Percentiles rank a stretch among this genome's conserved stretches.
Conservation (phyloP, 2,797 vertebrate genomes). For the Merluccius polli region DNA sequence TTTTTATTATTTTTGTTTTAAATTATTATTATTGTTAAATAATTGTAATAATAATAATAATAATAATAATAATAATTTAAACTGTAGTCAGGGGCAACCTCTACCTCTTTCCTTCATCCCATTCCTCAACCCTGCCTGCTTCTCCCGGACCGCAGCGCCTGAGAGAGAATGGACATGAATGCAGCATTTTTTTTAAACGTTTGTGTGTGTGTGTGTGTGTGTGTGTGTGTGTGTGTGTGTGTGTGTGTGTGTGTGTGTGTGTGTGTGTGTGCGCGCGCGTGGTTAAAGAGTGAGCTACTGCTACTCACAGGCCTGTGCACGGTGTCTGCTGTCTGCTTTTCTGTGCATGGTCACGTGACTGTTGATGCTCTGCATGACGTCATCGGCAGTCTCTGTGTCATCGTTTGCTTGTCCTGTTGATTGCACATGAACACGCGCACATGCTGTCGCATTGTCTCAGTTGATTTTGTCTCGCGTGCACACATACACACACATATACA, state of each 20-base stretch:
- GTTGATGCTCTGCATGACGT: constrained; percentile 57
- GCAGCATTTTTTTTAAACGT: constrained; percentile 3
- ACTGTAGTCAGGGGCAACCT: constrained; percentile 40
- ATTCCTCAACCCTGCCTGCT: constrained; percentile 8
- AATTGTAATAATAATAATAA: neutral
- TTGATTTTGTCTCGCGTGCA: constrained; percentile 15
- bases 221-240: too few relatives aligned
- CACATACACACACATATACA: constrained; percentile 12
- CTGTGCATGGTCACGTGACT: constrained; percentile 55
- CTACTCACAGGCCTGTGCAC: constrained; percentile 37
- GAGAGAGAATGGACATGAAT: constrained; percentile 6
- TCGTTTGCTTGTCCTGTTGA: constrained; percentile 49
- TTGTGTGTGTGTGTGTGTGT: neutral
- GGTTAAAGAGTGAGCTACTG: constrained; percentile 30
- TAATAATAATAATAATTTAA: neutral
- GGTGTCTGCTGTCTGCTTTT: constrained; percentile 47
- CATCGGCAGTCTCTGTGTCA: constrained; percentile 46
- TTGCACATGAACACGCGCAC: constrained; percentile 55
- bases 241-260: neutral
- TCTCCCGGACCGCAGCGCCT: constrained; percentile 12
- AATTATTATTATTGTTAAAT: too few relatives aligned
- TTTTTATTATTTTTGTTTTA: too few relatives aligned
- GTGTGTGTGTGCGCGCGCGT: constrained; percentile 39
- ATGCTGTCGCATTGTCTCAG: constrained; percentile 37
- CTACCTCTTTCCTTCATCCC: constrained; percentile 35